phyloP scores from a whole-genome alignment of 1,140 invertebrate species.

The Ctenoplectra terminalis region DNA sequence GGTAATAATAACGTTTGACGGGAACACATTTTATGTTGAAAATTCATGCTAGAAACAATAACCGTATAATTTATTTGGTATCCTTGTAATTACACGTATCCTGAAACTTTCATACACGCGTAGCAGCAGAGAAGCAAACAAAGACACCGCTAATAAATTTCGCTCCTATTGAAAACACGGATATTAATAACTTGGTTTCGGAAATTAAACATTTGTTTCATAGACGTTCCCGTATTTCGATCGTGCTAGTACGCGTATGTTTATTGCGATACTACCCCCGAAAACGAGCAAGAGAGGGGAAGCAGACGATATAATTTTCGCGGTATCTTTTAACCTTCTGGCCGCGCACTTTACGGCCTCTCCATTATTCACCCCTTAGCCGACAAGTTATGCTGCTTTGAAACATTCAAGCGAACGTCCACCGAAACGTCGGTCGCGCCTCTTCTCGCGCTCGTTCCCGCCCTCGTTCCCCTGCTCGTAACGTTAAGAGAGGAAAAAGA shows the following conservation, averaged over 20 bases:
- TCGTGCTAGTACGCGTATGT: neutral
- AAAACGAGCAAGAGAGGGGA: neutral
- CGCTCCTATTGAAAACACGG: conserved; percentile 30
- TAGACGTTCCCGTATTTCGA: conserved; percentile 7
- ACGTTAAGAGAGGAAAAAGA: neutral
- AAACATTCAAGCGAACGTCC: conserved; percentile 46
- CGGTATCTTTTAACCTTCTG: conserved; percentile 39
- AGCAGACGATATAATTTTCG: conserved; percentile 27
- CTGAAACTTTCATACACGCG: conserved; percentile 16
- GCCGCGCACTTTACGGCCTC: conserved; percentile 25
- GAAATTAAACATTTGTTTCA: conserved; percentile 48
- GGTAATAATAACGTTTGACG: conserved; percentile 5
- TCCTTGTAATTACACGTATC: conserved; percentile 16
- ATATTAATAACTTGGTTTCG: conserved; percentile 42
- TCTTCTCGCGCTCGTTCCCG: conserved; percentile 30
- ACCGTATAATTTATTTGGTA: conserved; percentile 36
- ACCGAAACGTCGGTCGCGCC: conserved; percentile 36
- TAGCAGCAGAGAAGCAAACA: conserved; percentile 23
- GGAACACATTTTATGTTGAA: conserved; percentile 6
- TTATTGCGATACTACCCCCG: neutral
- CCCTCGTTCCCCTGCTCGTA: conserved; percentile 4
- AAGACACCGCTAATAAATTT: conserved; percentile 45
- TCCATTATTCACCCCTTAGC: conserved; percentile 46
- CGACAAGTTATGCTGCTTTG: conserved; percentile 26
- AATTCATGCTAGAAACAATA: conserved; percentile 38